These are phyloP conservation scores for Trogon melanurus DNA, from an alignment of 2,113 vertebrate genomes.

Conservation along the genomic window DNA sequence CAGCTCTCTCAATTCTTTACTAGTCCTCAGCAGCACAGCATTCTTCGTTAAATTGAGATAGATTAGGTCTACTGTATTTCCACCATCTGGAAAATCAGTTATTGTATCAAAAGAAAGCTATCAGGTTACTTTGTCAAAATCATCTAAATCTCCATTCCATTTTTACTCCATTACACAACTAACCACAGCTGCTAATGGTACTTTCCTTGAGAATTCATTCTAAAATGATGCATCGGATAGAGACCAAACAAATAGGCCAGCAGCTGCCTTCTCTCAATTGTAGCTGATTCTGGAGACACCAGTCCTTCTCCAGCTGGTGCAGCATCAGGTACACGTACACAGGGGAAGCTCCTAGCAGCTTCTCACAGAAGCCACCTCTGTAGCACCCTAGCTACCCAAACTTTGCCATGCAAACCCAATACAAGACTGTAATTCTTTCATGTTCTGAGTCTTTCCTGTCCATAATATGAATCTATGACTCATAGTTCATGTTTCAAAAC, in stretches of 20 bases:
- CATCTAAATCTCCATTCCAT: background rate
- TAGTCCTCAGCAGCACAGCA: background rate
- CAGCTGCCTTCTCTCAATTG: background rate
- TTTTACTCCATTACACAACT: background rate
- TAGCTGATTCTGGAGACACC: background rate
- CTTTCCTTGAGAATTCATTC: background rate
- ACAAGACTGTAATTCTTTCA: background rate
- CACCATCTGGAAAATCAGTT: background rate
- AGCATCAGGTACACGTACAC: background rate
- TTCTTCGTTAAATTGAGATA: background rate
- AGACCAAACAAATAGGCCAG: background rate
- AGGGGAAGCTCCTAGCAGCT: background rate
- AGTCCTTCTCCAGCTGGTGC: background rate
- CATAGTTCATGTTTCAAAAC: constrained; percentile 55
- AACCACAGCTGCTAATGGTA: background rate
- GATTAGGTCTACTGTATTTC: background rate
- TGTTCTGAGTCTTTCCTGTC: constrained; percentile 20
- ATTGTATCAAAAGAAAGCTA: background rate
- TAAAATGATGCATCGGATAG: background rate
- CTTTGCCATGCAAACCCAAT: background rate
- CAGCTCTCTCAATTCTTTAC: background rate
- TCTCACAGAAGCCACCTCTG: background rate
- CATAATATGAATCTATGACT: constrained; percentile 40
- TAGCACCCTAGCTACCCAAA: background rate
- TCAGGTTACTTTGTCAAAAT: background rate